These are phyloP conservation scores for Falco punctatus DNA, from an alignment of 2,113 vertebrate genomes.

Conservation along the genomic window DNA sequence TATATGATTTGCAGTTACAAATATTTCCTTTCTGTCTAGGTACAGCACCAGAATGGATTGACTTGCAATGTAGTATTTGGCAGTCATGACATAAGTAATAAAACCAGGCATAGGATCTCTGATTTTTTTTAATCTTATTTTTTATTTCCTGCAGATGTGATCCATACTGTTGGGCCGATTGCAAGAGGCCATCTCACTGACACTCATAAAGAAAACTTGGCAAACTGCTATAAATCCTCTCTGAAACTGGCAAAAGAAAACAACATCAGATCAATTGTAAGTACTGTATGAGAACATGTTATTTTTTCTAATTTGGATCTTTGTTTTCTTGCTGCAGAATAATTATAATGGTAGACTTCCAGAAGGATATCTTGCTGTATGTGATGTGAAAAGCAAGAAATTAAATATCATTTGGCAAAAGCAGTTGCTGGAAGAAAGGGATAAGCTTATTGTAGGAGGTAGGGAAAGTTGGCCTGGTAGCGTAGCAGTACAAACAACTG, in stretches of 20 bases:
- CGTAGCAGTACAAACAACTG: not conserved
- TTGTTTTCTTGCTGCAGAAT: not conserved
- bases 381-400: not conserved
- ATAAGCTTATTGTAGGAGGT: not conserved
- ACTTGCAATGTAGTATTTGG: rapidly evolving
- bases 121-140: not conserved
- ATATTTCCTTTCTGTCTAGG: not conserved
- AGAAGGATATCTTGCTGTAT: not conserved
- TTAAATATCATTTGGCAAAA: not conserved
- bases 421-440: not conserved
- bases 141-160: conserved; percentile 86
- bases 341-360: not conserved
- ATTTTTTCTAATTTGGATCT: not conserved
- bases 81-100: not conserved
- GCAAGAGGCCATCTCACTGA: conserved; percentile 89
- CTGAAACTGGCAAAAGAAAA: conserved; percentile 90
- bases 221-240: conserved; percentile 92
- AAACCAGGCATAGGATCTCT: not conserved
- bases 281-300: conserved; percentile 51
- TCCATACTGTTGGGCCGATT: conserved; percentile 95
- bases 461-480: not conserved
- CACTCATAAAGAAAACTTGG: conserved; percentile 88
- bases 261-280: conserved; percentile 91
- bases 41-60: not conserved
- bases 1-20: not conserved